Evolutionary conservation across 2,113 vertebrate species (phyloP), one percentile per base, ranked within the genome.

Genomic region (Desmodus rotundus): DNA sequence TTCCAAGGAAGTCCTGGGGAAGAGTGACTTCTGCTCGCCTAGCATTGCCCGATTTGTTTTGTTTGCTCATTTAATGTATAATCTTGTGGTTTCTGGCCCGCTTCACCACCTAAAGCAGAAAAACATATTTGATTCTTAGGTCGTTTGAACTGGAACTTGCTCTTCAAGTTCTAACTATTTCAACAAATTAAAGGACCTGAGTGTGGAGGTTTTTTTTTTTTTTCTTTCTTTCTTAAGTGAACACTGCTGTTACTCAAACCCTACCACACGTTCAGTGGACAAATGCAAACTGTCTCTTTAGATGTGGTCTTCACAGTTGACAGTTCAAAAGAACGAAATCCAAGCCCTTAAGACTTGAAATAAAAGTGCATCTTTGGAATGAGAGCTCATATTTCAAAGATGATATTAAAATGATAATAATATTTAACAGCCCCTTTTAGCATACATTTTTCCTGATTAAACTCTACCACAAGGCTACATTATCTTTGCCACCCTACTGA

Each of bases 101-200:
- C 85, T 91, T 95, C 89, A 84, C 72, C 83, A 95, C 87, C 52
- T 96, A 92, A 81, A 97, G 92, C 67, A 76, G 89, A 74, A 97
- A 91, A 96, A 96, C 56, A 47, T 26, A 72, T 81, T 84, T 47
- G 7, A 65, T 67, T 84, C 93, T 97, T 93, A 33, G 94, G 97
- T 96, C 82, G 15, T 90, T 98, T 91, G 96, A 95, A 97, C 95
- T 98, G 96, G 96, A 98, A 98, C 93, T 98, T 95, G 93, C 84
- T 96, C 72, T 96, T 87, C 81, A 96, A 91, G 63, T 98, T 96
- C 98, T 87, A 88, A 89, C 84, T 94, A 65, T 97, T 98, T 97
- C 91, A 96, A 61, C 93, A 97, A 98, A 97, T 94, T 96, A 97
- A 97, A 97, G 36, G 82, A 96, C 96, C 96, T 85, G 92, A 50